phyloP scores from a whole-genome alignment of 2,797 vertebrate genomes.

The Artibeus lituratus region DNA sequence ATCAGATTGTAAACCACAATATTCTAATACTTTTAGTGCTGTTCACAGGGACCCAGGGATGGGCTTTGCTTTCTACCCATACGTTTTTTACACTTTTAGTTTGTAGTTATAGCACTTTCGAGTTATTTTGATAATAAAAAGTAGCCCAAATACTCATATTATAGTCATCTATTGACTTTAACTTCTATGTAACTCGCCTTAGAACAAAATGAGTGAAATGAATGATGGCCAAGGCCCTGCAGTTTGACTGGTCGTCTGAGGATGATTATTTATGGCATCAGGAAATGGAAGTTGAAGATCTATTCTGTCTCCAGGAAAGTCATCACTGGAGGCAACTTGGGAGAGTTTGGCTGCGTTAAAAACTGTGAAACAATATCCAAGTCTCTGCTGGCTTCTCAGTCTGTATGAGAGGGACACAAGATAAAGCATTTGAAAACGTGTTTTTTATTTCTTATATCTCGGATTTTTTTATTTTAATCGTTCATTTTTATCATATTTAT shows the following conservation, averaged over 20 bases:
- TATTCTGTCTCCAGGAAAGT: conserved; percentile 51
- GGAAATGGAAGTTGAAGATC: conserved; percentile 47
- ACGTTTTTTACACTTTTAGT: conserved; percentile 69
- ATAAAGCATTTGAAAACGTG: conserved; percentile 34
- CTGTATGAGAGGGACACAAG: not conserved
- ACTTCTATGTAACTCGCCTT: conserved; percentile 31
- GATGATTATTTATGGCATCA: conserved; percentile 57
- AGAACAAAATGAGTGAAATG: conserved; percentile 37
- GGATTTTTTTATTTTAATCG: not conserved
- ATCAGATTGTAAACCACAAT: conserved; percentile 83
- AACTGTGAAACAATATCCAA: conserved; percentile 19
- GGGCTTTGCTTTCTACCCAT: conserved; percentile 67
- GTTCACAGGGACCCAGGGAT: conserved; percentile 71
- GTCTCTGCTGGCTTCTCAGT: not conserved
- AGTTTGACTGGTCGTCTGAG: conserved; percentile 56
- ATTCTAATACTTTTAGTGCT: conserved; percentile 76
- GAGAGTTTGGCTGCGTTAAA: conserved; percentile 31
- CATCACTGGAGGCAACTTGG: conserved; percentile 35
- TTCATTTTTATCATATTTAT: not conserved
- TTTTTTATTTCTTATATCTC: not conserved
- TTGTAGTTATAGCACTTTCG: conserved; percentile 59
- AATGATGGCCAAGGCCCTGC: conserved; percentile 34
- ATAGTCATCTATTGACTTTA: conserved; percentile 32
- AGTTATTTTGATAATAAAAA: conserved; percentile 54
- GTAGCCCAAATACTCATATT: not conserved